Evolutionary conservation across 1,140 invertebrate species (phyloP), one percentile per base, ranked within the genome.

Genomic region (Mycetomoellerius zeteki): DNA sequence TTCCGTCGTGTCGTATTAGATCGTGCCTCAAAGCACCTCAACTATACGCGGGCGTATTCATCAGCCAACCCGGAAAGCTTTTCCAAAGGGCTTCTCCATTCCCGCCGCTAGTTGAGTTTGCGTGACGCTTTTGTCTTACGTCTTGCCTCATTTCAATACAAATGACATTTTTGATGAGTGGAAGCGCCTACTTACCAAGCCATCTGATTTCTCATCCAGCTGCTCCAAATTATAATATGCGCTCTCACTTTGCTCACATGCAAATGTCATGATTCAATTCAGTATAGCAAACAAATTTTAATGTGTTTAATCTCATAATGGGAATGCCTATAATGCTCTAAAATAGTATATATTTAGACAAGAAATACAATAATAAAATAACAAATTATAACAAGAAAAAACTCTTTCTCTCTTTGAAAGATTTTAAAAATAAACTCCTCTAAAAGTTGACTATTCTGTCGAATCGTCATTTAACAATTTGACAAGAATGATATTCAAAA

Each of bases 121-220:
- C 6, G 72, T 27, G 30, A 19, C 56, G 50, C 67, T 90, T 81
- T 89, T 87, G 77, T 82, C 77, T 69, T 65, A 12, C 75, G 33
- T 87, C 54, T 62, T n/a, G 24, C 62, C 77, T 84, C 77, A 75
- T 89, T 69, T 88, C 75, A 50, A 58, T 77, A 24, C 37, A 50
- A 89, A 86, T 75, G 87, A 82, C 72, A 62, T 84, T 90, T 85
- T 64, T 62, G 65, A 90, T 58, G 73, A 87, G 58, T 27, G 54
- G 43, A 65, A 62, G 81, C 47, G 60, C 24, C 47, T 67, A 30
- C 21, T 62, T 47, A 85, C 24, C 73, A 8, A 77, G 43, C 72
- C 16, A 19, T 24, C 47, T 37, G 24, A 58, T 62, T 60, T 56
- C 24, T 64, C 24, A 30, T 30, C 2, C 24, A 62, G 8, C 21